These are phyloP conservation scores for Prunella fulvescens DNA, from an alignment of 2,113 vertebrate genomes.

Conservation along the genomic window DNA sequence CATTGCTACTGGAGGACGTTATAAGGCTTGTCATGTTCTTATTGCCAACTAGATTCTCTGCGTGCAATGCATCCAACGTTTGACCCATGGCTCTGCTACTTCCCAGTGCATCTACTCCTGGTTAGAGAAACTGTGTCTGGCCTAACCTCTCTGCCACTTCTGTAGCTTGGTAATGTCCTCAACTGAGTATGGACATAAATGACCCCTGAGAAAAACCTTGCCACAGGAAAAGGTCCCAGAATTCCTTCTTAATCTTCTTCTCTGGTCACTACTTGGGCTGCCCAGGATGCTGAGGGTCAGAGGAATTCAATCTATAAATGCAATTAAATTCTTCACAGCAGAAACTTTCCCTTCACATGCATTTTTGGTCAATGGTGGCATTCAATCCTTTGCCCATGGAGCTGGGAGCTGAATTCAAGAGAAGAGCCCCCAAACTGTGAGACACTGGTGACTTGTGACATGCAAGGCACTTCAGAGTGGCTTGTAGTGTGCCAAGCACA, in stretches of 20 bases:
- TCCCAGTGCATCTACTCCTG: neutral
- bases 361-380: fast-evolving
- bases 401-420: neutral
- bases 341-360: neutral
- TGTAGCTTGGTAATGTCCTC: neutral
- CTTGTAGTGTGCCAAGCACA: neutral
- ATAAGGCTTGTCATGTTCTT: neutral
- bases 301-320: neutral
- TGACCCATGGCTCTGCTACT: neutral
- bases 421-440: neutral
- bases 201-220: neutral
- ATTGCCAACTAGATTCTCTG: neutral
- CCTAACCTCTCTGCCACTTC: neutral
- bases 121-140: neutral
- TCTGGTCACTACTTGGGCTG: neutral
- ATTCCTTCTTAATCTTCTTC: neutral
- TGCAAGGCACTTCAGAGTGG: neutral
- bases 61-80: neutral
- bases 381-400: neutral
- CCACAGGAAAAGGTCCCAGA: neutral
- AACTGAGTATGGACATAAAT: neutral
- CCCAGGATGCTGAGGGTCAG: neutral
- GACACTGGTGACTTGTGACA: neutral
- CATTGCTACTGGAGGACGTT: neutral
- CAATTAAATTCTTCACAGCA: neutral